These are phyloP conservation scores for Tethya wilhelma DNA, from an alignment of 37 sponge, comb jelly and placozoan species.

Conservation along the genomic window DNA sequence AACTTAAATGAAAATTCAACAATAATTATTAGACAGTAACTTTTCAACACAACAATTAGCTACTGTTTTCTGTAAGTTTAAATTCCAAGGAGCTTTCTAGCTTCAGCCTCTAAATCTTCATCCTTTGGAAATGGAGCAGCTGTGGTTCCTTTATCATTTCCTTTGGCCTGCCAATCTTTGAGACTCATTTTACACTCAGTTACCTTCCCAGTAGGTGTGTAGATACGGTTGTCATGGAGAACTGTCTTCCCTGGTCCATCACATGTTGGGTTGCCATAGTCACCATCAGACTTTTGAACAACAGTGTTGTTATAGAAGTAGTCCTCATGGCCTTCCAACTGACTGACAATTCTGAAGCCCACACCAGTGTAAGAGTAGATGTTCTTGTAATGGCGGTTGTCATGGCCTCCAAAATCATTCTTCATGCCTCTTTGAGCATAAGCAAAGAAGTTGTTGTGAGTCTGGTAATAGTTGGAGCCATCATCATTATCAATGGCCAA, in stretches of 20 bases:
- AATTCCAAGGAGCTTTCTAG: conserved; percentile 5
- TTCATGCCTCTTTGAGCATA: conserved; percentile 67
- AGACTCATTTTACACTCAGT: conserved; percentile 66
- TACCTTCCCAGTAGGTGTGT: conserved; percentile 67
- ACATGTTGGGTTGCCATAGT: conserved; percentile 53
- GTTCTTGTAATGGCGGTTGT: conserved; percentile 58
- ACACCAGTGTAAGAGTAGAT: conserved; percentile 44
- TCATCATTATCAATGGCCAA: conserved; percentile 81
- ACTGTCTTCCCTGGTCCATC: conserved; percentile 57
- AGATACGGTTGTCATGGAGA: conserved; percentile 61
- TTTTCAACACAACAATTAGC: no score
- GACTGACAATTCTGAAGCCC: conserved; percentile 41
- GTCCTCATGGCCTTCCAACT: conserved; percentile 67
- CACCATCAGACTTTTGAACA: conserved; percentile 47
- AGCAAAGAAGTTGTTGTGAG: conserved; percentile 65
- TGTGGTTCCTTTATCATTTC: conserved; percentile 63
- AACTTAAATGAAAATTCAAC: no score
- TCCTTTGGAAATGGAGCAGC: conserved; percentile 41
- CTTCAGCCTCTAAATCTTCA: conserved; percentile 20
- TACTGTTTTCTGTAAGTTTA: no score
- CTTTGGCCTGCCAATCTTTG: conserved; percentile 64
- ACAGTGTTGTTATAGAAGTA: conserved; percentile 66
- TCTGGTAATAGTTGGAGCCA: conserved; percentile 66
- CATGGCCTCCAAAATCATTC: conserved; percentile 70
- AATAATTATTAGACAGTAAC: no score